phyloP scores from a whole-genome alignment of 2,797 vertebrate genomes.

The Nannoperca australis region DNA sequence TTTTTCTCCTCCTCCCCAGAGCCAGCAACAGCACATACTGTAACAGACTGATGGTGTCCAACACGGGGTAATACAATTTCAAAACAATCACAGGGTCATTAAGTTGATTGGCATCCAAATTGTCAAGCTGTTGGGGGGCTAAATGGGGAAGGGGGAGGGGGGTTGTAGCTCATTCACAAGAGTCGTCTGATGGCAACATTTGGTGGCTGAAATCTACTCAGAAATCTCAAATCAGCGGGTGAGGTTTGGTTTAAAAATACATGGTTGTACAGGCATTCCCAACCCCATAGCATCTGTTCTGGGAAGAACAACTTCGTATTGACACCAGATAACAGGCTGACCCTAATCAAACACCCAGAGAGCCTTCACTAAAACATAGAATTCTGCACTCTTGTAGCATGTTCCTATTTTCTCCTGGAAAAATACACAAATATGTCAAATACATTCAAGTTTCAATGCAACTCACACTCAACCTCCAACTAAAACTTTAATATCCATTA shows the following conservation, averaged over 20 bases:
- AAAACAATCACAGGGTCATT: slow-evolving; percentile 91
- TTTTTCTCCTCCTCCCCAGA: slow-evolving; percentile 75
- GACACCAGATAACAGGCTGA: slow-evolving; percentile 29
- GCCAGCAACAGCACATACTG: slow-evolving; percentile 84
- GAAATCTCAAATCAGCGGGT: slow-evolving; percentile 5
- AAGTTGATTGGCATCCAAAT: slow-evolving; percentile 90
- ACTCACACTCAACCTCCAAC: not conserved
- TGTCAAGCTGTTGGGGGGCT: slow-evolving; percentile 90
- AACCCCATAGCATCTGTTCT: not conserved
- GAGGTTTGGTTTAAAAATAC: slow-evolving; percentile 6
- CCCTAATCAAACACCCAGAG: not conserved
- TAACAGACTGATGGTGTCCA: slow-evolving; percentile 95
- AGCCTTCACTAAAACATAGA: slow-evolving; percentile 4
- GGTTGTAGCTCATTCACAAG: slow-evolving; percentile 86
- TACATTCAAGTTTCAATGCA: not conserved
- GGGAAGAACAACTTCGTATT: not conserved
- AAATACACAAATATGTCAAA: slow-evolving; percentile 31
- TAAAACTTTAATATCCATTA: not conserved
- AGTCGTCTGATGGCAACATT: slow-evolving; percentile 61
- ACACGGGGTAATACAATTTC: slow-evolving; percentile 86
- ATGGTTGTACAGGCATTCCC: not conserved
- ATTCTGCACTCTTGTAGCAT: slow-evolving; percentile 32
- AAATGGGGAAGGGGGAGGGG: slow-evolving; percentile 80
- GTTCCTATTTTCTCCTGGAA: slow-evolving; percentile 32
- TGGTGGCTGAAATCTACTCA: slow-evolving; percentile 33